Evolutionary conservation across 2,113 vertebrate species (phyloP).

Genomic region (Coreoperca whiteheadi): DNA sequence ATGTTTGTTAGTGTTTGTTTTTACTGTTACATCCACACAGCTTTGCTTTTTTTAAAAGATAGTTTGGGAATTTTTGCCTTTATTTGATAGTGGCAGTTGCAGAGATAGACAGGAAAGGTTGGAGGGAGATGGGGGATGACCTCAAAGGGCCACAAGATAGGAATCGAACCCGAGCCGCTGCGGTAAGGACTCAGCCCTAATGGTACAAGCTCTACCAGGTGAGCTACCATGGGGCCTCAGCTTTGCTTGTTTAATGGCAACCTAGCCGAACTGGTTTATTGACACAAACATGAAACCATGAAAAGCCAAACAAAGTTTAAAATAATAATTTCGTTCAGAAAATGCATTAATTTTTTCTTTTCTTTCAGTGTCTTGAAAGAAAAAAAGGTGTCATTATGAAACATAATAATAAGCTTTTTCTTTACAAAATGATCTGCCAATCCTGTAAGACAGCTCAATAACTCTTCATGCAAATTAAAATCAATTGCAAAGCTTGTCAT

Average conservation of each 20-base stretch:
- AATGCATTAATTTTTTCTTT: not conserved
- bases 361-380: not conserved
- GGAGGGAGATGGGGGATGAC: too few species aligned
- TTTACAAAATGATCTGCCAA: not conserved
- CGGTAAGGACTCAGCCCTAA: too few species aligned
- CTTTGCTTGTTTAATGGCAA: not conserved
- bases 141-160: too few species aligned
- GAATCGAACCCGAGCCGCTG: too few species aligned
- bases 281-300: not conserved
- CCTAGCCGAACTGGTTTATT: not conserved
- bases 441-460: not conserved
- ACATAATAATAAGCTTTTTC: not conserved
- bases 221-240: too few species aligned
- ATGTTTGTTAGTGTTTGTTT: not conserved
- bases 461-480: constrained; percentile 24
- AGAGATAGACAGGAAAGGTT: too few species aligned
- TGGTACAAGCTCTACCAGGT: too few species aligned
- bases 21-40: not conserved
- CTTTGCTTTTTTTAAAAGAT: too few species aligned
- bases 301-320: not conserved
- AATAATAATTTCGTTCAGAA: not conserved
- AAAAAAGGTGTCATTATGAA: not conserved
- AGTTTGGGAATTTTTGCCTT: too few species aligned
- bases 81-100: too few species aligned
- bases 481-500: constrained; percentile 27